Evolutionary conservation across 1,140 invertebrate genomes (phyloP).

Genomic region (Formica selysi): DNA sequence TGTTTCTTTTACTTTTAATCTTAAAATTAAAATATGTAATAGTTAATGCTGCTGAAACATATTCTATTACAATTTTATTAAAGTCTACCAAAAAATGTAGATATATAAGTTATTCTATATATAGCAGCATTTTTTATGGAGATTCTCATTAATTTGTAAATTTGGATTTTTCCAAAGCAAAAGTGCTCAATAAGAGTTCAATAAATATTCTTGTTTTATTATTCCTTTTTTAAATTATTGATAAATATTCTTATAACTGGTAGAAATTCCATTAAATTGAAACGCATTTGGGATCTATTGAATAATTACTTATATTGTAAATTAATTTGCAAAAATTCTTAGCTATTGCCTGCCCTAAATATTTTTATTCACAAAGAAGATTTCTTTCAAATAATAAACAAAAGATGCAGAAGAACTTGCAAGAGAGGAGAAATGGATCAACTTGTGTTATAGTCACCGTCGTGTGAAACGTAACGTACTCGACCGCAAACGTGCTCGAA

Average conservation of each 20-base stretch:
- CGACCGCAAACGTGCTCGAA: slow-evolving; percentile 78
- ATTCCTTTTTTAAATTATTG: neutral
- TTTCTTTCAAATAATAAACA: slow-evolving; percentile 7
- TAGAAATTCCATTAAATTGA: neutral
- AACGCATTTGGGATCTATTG: neutral
- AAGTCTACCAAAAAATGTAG: no score
- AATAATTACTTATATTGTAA: neutral
- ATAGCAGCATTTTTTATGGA: no score
- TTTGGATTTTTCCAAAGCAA: no score
- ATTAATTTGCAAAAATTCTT: neutral
- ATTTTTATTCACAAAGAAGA: neutral
- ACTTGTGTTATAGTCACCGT: slow-evolving; percentile 32
- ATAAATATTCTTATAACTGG: slow-evolving; percentile 3
- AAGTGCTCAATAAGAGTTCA: no score
- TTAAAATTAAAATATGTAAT: neutral
- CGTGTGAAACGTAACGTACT: slow-evolving; percentile 71
- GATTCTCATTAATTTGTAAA: no score
- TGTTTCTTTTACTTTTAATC: neutral
- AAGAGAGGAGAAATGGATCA: slow-evolving; percentile 4
- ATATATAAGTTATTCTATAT: no score
- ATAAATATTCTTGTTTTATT: neutral
- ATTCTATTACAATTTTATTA: no score
- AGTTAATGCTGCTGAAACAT: neutral
- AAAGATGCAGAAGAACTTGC: neutral
- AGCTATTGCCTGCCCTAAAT: neutral